Evolutionary conservation across 2,113 vertebrate genomes (phyloP).

Genomic region (Ptilonorhynchus violaceus): DNA sequence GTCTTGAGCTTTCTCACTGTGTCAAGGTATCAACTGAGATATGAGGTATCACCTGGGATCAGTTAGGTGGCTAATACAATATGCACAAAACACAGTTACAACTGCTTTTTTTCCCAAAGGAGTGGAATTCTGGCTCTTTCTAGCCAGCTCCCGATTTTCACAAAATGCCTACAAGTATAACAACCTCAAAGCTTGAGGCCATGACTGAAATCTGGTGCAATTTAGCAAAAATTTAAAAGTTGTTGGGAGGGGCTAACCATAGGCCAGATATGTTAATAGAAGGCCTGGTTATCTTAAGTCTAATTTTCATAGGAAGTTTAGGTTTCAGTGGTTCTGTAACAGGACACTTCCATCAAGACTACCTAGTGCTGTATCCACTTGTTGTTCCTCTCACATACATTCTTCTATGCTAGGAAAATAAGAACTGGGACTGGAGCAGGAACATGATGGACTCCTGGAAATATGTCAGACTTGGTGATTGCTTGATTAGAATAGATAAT

Average conservation of each 20-base stretch:
- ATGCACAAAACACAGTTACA: neutral
- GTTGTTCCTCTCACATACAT: neutral
- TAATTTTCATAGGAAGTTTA: neutral
- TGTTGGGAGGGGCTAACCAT: neutral
- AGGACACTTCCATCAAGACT: neutral
- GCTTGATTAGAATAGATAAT: neutral
- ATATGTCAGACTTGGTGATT: neutral
- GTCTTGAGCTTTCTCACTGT: neutral
- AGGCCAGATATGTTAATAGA: neutral
- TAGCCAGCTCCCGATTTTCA: neutral
- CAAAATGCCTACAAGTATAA: neutral
- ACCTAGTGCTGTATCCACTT: neutral
- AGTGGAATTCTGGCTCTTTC: neutral
- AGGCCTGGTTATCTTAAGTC: neutral
- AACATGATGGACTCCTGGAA: neutral
- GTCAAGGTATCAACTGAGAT: neutral
- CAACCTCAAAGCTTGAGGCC: neutral
- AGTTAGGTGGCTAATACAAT: neutral
- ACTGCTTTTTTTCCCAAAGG: neutral
- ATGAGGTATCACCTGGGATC: neutral
- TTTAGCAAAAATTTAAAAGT: neutral
- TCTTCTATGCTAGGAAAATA: neutral
- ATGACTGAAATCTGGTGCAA: neutral
- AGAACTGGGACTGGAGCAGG: neutral
- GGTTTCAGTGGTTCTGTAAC: neutral